Conservation (phyloP, 2,888 invertebrate genomes). For the Drosophila prolongata region DNA sequence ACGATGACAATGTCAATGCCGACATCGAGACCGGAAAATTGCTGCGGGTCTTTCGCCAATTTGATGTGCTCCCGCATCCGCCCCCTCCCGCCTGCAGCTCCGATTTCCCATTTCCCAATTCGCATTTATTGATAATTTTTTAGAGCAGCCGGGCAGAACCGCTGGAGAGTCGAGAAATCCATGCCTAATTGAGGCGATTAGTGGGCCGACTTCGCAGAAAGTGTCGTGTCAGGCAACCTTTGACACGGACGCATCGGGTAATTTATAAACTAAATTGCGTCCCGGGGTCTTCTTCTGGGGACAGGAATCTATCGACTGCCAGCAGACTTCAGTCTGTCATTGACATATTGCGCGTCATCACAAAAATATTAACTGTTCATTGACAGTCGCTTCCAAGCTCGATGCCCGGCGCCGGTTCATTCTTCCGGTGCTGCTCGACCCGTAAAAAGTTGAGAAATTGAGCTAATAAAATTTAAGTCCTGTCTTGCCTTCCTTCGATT, state of each 20-base stretch:
- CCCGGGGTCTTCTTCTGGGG: slow-evolving; percentile 14
- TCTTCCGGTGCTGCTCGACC: slow-evolving; percentile 20
- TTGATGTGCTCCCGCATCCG: slow-evolving; percentile 39
- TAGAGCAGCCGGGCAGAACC: slow-evolving; percentile 20
- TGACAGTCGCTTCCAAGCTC: slow-evolving; percentile 48
- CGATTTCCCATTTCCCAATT: slow-evolving; percentile 25
- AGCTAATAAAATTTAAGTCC: slow-evolving; percentile 55
- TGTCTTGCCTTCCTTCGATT: slow-evolving; percentile 20
- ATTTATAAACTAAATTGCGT: slow-evolving; percentile 66
- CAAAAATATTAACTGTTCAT: slow-evolving; percentile 79
- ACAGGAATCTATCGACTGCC: slow-evolving; percentile 5
- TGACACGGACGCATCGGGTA: slow-evolving; percentile 57
- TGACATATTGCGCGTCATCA: slow-evolving; percentile 82
- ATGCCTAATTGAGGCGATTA: slow-evolving; percentile 82
- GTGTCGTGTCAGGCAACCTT: slow-evolving; percentile 59
- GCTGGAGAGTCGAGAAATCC: slow-evolving; percentile 51
- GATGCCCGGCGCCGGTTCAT: slow-evolving; percentile 50
- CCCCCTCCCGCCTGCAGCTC: slow-evolving; percentile 1
- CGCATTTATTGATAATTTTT: slow-evolving; percentile 70
- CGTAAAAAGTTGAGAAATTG: slow-evolving; percentile 58
- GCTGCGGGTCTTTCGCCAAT: slow-evolving; percentile 79
- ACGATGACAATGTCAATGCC: slow-evolving; percentile 75
- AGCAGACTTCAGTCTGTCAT: slow-evolving; percentile 59
- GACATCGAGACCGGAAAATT: slow-evolving; percentile 79
- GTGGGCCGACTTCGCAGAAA: slow-evolving; percentile 44